A percentile compares a stretch with the other conserved stretches of the same genome.
Evolutionary conservation across 2,797 vertebrate species (phyloP).

Genomic region (Chaetodon trifasciatus): DNA sequence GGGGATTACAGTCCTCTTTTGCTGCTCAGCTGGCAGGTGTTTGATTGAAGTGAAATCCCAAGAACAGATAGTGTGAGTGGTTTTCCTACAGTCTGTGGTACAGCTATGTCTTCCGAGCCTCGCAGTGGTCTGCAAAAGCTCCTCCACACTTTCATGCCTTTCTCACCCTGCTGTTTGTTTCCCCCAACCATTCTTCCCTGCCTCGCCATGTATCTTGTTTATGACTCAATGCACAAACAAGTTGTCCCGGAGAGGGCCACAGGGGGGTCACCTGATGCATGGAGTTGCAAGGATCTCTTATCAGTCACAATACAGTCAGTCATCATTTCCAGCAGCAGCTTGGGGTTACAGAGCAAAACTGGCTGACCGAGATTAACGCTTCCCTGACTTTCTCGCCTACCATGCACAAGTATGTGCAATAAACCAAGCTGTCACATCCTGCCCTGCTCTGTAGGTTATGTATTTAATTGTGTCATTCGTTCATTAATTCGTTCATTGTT

Average conservation of each 20-base stretch:
- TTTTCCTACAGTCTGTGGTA: slow-evolving; percentile 2
- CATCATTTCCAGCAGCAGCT: slow-evolving; percentile 25
- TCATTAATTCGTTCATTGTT: no score
- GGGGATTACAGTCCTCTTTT: slow-evolving; percentile 43
- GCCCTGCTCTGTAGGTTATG: no score
- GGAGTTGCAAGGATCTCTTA: slow-evolving; percentile 13
- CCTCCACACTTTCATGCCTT: slow-evolving; percentile 16
- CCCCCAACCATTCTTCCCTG: neutral
- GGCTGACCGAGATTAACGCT: slow-evolving; percentile 16
- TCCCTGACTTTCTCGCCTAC: neutral
- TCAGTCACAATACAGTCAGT: slow-evolving; percentile 37
- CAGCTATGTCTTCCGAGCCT: slow-evolving; percentile 18
- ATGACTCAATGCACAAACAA: slow-evolving; percentile 40
- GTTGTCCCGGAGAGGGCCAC: slow-evolving; percentile 22
- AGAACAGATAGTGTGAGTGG: slow-evolving; percentile 1
- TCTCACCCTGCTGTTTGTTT: slow-evolving; percentile 12
- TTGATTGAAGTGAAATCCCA: slow-evolving; percentile 56
- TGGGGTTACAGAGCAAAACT: slow-evolving; percentile 8
- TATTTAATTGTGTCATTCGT: no score
- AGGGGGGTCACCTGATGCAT: slow-evolving; percentile 44
- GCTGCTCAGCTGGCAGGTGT: slow-evolving; percentile 53
- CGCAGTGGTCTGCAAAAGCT: neutral
- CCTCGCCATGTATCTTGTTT: slow-evolving; percentile 27
- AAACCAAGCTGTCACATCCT: neutral
- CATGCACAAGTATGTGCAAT: neutral